These are phyloP conservation scores for Sinohyriopsis cumingii DNA, from an alignment of 2,888 invertebrate genomes.

Conservation along the genomic window DNA sequence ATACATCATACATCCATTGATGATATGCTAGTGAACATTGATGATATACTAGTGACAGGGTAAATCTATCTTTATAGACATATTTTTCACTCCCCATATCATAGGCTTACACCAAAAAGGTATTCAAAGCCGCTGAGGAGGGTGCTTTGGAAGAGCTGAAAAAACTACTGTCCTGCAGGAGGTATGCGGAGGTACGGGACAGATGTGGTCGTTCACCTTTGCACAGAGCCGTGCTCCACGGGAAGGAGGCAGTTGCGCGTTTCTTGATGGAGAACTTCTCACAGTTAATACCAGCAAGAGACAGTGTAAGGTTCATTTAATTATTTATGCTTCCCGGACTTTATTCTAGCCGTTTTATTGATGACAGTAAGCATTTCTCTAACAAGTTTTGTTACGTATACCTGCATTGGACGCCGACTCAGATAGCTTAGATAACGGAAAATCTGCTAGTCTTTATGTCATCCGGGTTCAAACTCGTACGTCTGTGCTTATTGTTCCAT, in stretches of 20 bases:
- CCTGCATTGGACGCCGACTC: too few relatives aligned
- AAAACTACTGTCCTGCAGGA: constrained; percentile 60
- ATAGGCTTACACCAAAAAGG: constrained; percentile 53
- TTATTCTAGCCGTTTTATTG: not conserved
- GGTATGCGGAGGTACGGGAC: constrained; percentile 59
- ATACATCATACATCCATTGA: too few relatives aligned
- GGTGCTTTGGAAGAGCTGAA: constrained; percentile 57
- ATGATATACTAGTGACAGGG: too few relatives aligned
- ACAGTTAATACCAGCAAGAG: constrained; percentile 53
- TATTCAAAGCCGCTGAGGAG: constrained; percentile 60
- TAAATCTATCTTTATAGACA: too few relatives aligned
- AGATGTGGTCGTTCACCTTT: constrained; percentile 63
- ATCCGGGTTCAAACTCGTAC: too few relatives aligned
- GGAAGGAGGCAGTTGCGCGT: constrained; percentile 45
- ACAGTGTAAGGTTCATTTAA: constrained; percentile 57
- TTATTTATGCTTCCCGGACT: not conserved
- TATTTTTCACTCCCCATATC: not conserved
- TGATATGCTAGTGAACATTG: too few relatives aligned
- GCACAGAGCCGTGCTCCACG: constrained; percentile 60
- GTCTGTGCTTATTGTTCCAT: too few relatives aligned
- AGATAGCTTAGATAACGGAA: too few relatives aligned
- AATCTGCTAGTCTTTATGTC: too few relatives aligned
- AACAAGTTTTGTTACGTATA: too few relatives aligned
- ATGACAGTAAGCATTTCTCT: too few relatives aligned
- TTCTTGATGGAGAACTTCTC: constrained; percentile 61